Conservation (phyloP, 1,140 invertebrate species). For the Bombus sibiricus region DNA sequence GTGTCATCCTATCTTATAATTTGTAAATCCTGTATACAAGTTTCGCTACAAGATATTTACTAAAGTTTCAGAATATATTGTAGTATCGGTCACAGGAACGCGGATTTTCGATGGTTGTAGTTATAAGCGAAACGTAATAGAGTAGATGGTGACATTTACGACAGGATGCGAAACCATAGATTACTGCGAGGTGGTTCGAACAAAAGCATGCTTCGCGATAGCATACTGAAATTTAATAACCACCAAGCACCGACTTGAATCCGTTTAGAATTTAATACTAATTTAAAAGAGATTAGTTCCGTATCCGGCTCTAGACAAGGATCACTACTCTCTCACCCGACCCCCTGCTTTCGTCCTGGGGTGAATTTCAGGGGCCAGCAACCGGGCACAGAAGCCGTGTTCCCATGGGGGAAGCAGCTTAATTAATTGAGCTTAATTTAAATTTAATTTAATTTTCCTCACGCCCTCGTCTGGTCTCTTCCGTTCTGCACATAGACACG, state of each 20-base stretch:
- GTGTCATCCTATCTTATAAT: too few species aligned
- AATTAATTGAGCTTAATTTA: slow-evolving; percentile 80
- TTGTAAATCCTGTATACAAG: too few species aligned
- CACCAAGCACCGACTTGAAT: slow-evolving; percentile 54
- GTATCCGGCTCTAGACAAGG: slow-evolving; percentile 68
- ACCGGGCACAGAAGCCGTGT: slow-evolving; percentile 64
- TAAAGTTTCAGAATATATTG: neutral
- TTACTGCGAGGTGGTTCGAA: neutral
- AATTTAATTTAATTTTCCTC: slow-evolving; percentile 77
- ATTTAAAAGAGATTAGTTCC: slow-evolving; percentile 77
- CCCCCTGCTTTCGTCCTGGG: neutral
- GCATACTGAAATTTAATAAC: slow-evolving; percentile 70
- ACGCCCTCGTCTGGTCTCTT: neutral
- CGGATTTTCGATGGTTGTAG: neutral
- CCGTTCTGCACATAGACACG: neutral
- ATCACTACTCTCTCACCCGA: slow-evolving; percentile 56
- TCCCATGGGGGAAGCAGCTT: slow-evolving; percentile 71
- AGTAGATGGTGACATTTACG: slow-evolving; percentile 49
- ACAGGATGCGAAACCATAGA: slow-evolving; percentile 45
- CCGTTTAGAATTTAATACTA: slow-evolving; percentile 72
- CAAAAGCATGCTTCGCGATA: slow-evolving; percentile 45
- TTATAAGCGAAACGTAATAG: slow-evolving; percentile 24
- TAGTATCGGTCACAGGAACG: neutral
- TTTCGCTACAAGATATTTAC: too few species aligned
- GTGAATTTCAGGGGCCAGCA: slow-evolving; percentile 62